phyloP scores from a whole-genome alignment of 2,113 vertebrate species.

The Oryzias woworae region DNA sequence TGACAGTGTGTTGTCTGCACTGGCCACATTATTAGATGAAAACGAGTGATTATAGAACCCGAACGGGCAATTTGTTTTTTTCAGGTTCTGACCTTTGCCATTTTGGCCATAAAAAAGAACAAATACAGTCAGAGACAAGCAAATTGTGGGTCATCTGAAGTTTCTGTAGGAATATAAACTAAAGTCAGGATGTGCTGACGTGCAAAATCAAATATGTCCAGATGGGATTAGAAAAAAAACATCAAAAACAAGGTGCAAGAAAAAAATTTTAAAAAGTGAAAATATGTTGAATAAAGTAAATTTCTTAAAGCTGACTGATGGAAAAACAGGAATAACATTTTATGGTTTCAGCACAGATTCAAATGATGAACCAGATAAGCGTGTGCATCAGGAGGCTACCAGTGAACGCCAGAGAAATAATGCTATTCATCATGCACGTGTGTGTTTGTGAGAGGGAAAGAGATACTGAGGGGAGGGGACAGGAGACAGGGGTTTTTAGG shows the following conservation, averaged over 20 bases:
- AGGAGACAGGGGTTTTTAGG: conserved; percentile 61
- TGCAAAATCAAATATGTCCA: too few species aligned
- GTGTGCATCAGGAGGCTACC: conserved; percentile 24
- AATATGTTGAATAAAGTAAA: too few species aligned
- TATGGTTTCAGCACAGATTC: background rate
- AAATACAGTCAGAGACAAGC: background rate
- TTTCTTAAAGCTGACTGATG: too few species aligned
- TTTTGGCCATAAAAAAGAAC: conserved; percentile 2
- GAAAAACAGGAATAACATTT: conserved; percentile 1
- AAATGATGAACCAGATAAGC: conserved; percentile 23
- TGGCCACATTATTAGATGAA: conserved; percentile 46
- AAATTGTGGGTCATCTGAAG: background rate
- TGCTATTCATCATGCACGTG: conserved; percentile 30
- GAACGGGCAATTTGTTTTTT: conserved; percentile 8
- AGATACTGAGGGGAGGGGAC: conserved; percentile 3
- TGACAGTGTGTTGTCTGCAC: conserved; percentile 29
- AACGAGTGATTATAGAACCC: conserved; percentile 25
- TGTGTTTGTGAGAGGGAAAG: conserved; percentile 1
- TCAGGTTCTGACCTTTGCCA: conserved; percentile 29
- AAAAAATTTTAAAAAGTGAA: too few species aligned
- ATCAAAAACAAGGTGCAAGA: too few species aligned
- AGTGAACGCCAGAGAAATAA: conserved; percentile 21
- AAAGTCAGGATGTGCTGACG: too few species aligned
- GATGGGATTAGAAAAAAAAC: too few species aligned
- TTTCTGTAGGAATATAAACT: background rate